Evolutionary conservation across 2,888 invertebrate genomes (phyloP).

Genomic region (Periphyllus acericola): DNA sequence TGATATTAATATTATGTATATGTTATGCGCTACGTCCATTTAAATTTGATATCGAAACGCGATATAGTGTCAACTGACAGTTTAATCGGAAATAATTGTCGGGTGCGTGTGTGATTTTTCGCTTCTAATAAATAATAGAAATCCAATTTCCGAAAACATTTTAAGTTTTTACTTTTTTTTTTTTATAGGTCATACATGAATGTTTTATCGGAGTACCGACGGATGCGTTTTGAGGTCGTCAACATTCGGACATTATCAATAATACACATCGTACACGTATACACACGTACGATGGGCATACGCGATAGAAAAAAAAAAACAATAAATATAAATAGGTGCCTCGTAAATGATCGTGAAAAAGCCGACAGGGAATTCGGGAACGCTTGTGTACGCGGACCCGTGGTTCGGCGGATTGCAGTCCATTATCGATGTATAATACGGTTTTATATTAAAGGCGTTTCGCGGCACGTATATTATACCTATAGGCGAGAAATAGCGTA

Average conservation of each 20-base stretch:
- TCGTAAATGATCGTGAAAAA: too few relatives aligned
- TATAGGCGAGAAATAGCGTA: too few relatives aligned
- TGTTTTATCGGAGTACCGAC: neutral
- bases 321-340: too few relatives aligned
- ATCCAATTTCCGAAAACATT: constrained; percentile 5
- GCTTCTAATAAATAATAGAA: constrained; percentile 20
- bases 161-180: neutral
- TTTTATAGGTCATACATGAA: constrained; percentile 12
- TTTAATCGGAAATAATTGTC: constrained; percentile 13
- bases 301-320: too few relatives aligned
- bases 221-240: constrained; percentile 3
- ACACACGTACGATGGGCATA: neutral
- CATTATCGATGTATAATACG: too few relatives aligned
- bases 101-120: constrained; percentile 7
- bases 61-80: constrained; percentile 20
- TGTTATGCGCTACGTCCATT: neutral
- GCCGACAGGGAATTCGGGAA: too few relatives aligned
- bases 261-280: neutral
- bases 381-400: too few relatives aligned
- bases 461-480: too few relatives aligned
- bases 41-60: neutral
- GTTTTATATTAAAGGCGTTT: too few relatives aligned
- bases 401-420: too few relatives aligned
- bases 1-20: too few relatives aligned
- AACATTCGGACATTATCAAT: neutral